Evolutionary conservation across 2,888 invertebrate species (phyloP), one percentile per base, ranked within the genome.

Genomic region (Lycophotia porphyrea): DNA sequence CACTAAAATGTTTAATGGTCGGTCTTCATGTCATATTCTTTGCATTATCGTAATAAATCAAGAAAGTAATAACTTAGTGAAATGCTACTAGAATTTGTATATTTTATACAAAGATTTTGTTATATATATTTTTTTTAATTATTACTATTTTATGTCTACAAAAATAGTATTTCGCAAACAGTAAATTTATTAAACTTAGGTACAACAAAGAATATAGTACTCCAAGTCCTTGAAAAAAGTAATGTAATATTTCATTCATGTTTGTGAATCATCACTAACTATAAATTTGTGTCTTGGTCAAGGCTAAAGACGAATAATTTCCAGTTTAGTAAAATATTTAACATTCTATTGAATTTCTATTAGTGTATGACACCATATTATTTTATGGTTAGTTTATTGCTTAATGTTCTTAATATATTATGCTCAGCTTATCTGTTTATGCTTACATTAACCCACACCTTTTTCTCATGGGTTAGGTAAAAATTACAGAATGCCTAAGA

Each of bases 211-310:
- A 34, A 24, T 34, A 27, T 18, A 52, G 9, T 44, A 49, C 27
- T 27, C 15, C 27, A 39, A 47, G 61, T 13, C 61, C 61, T 78
- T 67, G 66, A 47, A 39, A 67, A 42, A 31, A 34, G 5, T 24
- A 27, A 31, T 61, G 36, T 61, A 39, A 27, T 61, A 44, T 80
- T 80, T 21, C 31, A 39, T 4, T 34, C n/a, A 39, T 47, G 34
- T 15, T 55, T 74, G 39, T 73, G 81, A 80, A 80, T 77, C 77
- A 80, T 80, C 52, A 63, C 13, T 24, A 36, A 24, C 11, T 44
- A 61, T 36, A 52, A 34, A 47, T 55, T 36, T 63, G 52, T 24
- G 52, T 24, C 27, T 72, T 55, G 47, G 39, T 74, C 47, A 74
- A 77, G 77, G 81, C 55, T 73, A 47, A 15, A 63, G 11, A 39